A percentile compares a stretch with the other conserved stretches of the same genome.
These are phyloP conservation scores for Amblyraja radiata DNA, from an alignment of 2,797 vertebrate genomes.

Conservation along the genomic window DNA sequence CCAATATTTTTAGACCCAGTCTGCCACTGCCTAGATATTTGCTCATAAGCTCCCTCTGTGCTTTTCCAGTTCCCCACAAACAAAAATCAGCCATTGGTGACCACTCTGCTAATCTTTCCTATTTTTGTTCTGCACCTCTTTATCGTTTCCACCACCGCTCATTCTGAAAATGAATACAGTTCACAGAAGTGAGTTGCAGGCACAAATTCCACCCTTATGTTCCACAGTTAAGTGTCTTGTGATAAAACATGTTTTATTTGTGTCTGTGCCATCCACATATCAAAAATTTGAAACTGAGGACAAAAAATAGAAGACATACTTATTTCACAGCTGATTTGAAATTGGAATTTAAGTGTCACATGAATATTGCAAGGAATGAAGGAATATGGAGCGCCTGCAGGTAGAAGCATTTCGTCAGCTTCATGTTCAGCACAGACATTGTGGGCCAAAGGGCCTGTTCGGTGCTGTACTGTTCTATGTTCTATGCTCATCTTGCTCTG, in stretches of 20 bases:
- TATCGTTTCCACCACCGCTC: background rate
- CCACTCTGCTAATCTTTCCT: background rate
- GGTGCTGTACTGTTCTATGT: too few species aligned
- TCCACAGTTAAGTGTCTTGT: background rate
- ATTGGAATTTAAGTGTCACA: too few species aligned
- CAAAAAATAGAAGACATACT: background rate
- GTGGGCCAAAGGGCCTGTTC: too few species aligned
- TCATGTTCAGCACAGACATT: too few species aligned
- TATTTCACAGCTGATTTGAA: too few species aligned
- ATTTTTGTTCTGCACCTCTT: background rate
- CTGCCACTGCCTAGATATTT: too few species aligned
- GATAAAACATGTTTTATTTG: background rate
- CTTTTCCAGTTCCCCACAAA: background rate
- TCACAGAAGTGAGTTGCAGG: background rate
- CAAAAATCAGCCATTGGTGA: background rate
- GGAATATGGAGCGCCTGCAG: too few species aligned
- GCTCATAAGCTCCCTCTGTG: background rate
- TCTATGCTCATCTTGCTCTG: background rate
- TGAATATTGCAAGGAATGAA: too few species aligned
- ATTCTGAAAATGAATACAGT: background rate
- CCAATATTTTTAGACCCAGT: too few species aligned
- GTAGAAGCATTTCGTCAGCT: too few species aligned
- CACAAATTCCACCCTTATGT: background rate
- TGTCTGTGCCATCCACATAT: background rate
- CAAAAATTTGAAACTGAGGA: background rate